phyloP scores from a whole-genome alignment of 1,140 invertebrate species.

The Drosophila punjabiensis region DNA sequence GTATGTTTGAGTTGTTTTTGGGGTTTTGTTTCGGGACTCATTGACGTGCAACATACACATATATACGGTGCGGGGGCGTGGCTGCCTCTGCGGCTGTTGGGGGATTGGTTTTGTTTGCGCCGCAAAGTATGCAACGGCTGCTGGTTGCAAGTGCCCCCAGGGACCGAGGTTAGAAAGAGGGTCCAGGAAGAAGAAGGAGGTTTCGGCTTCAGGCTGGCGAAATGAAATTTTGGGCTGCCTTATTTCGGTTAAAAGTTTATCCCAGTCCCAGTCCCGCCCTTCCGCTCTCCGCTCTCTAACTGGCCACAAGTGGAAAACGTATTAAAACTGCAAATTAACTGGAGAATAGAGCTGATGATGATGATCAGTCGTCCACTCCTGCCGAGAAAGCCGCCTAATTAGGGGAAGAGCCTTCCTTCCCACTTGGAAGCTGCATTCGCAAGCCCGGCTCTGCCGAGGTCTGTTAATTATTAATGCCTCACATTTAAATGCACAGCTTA shows the following conservation, averaged over 20 bases:
- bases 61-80: constrained; percentile 34
- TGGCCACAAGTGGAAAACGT: constrained; percentile 73
- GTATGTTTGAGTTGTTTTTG: constrained; percentile 52
- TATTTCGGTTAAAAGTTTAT: constrained; percentile 52
- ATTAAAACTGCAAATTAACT: constrained; percentile 83
- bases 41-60: constrained; percentile 68
- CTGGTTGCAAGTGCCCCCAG: constrained; percentile 43
- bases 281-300: constrained; percentile 5
- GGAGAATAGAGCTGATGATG: constrained; percentile 57
- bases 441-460: constrained; percentile 19
- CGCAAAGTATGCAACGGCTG: constrained; percentile 59
- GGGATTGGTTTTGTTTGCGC: constrained; percentile 54
- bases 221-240: constrained; percentile 52
- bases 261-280: background rate
- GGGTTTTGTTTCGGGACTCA: constrained; percentile 78
- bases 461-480: constrained; percentile 83
- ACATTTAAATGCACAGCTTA: constrained; percentile 80
- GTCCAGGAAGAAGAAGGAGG: background rate
- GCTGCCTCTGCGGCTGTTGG: constrained; percentile 39
- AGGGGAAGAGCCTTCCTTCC: constrained; percentile 50
- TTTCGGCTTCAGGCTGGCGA: background rate
- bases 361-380: constrained; percentile 51
- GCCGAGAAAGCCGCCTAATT: constrained; percentile 65
- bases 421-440: constrained; percentile 14
- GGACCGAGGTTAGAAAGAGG: background rate